Evolutionary conservation across 2,888 invertebrate genomes (phyloP).

Genomic region (Hemicrepidius hirtus): DNA sequence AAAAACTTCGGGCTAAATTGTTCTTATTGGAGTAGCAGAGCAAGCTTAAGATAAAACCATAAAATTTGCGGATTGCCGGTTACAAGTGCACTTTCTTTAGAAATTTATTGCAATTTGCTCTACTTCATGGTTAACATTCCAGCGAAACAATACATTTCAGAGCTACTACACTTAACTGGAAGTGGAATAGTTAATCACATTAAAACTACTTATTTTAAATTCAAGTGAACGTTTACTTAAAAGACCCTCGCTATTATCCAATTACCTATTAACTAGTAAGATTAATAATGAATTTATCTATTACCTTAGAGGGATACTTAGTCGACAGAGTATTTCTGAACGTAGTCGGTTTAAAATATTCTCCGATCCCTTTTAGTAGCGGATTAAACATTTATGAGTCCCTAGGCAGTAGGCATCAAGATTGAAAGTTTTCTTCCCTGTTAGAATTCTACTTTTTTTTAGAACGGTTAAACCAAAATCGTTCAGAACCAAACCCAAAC

Average conservation of each 20-base stretch:
- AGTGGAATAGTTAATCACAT: neutral
- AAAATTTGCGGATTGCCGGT: conserved; percentile 14
- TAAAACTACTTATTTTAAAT: neutral
- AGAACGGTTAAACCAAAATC: neutral
- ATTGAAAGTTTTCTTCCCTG: conserved; percentile 23
- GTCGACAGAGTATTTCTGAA: neutral
- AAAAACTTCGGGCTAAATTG: conserved; percentile 26
- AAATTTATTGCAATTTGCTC: conserved; percentile 2
- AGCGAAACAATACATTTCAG: neutral
- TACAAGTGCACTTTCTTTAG: conserved; percentile 5
- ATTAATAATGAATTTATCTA: conserved; percentile 5
- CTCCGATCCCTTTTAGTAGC: conserved; percentile 10
- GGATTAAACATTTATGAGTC: conserved; percentile 28
- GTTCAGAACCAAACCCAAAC: neutral
- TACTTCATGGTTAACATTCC: neutral
- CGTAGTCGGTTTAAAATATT: conserved; percentile 10
- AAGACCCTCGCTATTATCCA: neutral
- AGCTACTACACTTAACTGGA: neutral
- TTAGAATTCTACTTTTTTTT: conserved; percentile 10
- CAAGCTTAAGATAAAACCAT: conserved; percentile 27
- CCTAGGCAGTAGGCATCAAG: neutral
- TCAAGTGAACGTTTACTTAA: neutral
- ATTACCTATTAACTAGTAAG: conserved; percentile 11
- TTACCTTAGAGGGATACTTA: neutral
- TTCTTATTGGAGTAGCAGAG: conserved; percentile 21